Conservation (phyloP, 2,888 invertebrate genomes). For the Tachina lurida region DNA sequence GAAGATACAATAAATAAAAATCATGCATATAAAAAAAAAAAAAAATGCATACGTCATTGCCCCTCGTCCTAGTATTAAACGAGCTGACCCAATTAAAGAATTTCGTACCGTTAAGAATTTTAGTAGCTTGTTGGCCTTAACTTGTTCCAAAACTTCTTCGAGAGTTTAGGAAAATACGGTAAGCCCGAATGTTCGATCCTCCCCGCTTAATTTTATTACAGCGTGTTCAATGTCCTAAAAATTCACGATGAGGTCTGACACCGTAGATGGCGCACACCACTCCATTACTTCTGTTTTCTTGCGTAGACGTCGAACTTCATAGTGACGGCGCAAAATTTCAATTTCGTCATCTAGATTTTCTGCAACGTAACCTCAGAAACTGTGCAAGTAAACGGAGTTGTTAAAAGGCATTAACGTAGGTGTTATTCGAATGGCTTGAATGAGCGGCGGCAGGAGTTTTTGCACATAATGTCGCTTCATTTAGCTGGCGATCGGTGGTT, state of each 20-base stretch:
- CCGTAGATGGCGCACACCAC: too few relatives aligned
- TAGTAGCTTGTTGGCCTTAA: conserved; percentile 57
- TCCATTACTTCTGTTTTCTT: conserved; percentile 26
- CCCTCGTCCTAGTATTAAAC: conserved; percentile 58
- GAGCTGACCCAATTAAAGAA: conserved; percentile 54
- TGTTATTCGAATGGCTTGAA: not conserved
- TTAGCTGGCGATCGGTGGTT: not conserved
- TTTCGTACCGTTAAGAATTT: conserved; percentile 63
- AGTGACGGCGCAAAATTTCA: conserved; percentile 15
- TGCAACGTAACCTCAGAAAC: not conserved
- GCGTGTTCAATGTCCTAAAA: conserved; percentile 68
- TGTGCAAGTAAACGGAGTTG: conserved; percentile 10
- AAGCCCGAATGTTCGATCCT: conserved; percentile 63
- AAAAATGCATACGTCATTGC: too few relatives aligned
- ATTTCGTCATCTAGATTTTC: conserved; percentile 31
- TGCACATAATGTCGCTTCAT: not conserved
- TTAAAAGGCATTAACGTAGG: not conserved
- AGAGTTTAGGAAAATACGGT: conserved; percentile 60
- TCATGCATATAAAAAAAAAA: too few relatives aligned
- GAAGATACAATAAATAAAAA: conserved; percentile 46
- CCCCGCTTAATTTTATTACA: conserved; percentile 66
- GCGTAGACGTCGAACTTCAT: conserved; percentile 25
- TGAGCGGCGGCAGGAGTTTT: not conserved
- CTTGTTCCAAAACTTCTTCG: conserved; percentile 58
- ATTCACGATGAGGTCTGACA: conserved; percentile 15